Evolutionary conservation across 2,888 invertebrate species (phyloP).

Genomic region (Agriotes lineatus): DNA sequence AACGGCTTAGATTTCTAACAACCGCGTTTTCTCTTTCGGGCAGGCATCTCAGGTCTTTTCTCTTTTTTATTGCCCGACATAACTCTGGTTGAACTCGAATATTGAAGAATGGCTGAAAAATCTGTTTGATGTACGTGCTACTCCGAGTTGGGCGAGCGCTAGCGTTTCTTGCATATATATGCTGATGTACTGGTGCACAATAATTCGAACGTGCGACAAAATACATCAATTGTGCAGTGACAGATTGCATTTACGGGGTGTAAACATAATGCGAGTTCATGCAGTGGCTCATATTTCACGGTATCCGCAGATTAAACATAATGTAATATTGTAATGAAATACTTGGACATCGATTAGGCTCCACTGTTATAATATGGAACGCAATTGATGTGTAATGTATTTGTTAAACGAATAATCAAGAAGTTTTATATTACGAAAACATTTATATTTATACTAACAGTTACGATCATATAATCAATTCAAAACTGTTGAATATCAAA

Average conservation of each 20-base stretch:
- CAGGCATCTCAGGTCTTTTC: not conserved
- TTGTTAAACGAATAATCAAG: no score
- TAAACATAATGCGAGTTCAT: conserved; percentile 49
- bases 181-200: conserved; percentile 45
- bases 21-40: not conserved
- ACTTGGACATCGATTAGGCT: not conserved
- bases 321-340: conserved; percentile 38
- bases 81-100: not conserved
- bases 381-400: no score
- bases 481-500: no score
- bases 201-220: conserved; percentile 46
- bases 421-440: no score
- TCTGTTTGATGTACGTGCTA: not conserved
- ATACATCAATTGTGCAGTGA: conserved; percentile 53
- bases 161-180: not conserved
- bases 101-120: not conserved
- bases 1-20: not conserved
- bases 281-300: conserved; percentile 38
- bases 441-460: no score
- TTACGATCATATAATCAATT: no score
- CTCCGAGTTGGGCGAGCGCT: not conserved
- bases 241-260: conserved; percentile 54
- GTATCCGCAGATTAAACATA: conserved; percentile 37
- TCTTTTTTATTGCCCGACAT: not conserved
- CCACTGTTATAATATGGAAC: no score